Evolutionary conservation across 2,113 vertebrate species (phyloP), one percentile per base, ranked within the genome.

Genomic region (Tragelaphus strepsiceros): DNA sequence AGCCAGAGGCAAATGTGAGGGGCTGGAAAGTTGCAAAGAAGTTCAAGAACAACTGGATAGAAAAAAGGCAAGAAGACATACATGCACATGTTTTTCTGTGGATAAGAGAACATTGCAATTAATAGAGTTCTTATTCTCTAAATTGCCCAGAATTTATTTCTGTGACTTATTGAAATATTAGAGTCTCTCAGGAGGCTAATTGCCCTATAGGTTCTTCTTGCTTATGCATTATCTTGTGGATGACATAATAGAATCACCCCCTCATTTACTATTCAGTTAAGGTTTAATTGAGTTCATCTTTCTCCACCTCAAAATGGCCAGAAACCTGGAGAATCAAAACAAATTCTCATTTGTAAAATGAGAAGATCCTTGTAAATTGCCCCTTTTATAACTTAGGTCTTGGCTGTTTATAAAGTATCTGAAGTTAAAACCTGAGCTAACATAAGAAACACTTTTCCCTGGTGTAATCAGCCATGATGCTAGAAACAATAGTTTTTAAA

Each of bases 11-110:
- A 97, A 98, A 97, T 93, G 94, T 93, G 64, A 97, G 80, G 96
- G 98, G 54, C 97, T 97, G 84, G 93, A 97, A 97, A 98, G 97
- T 98, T 97, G 81, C 95, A 96, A 97, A 90, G 94, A 95, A 98
- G 97, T 96, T 98, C 92, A 96, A 97, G 94, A 92, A 97, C 93
- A 80, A 88, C 84, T 97, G 96, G 96, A 78, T 90, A 59, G 90
- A 71, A 97, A 97, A 74, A 94, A 98, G 59, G 67, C 62, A 92
- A 64, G 28, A 92, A 92, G 91, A 97, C 35, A 92, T 22, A 32
- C 24, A 30, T 2, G 24, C 51, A 74, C 22, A 83, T 1, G 74
- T 96, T 96, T 97, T 89, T 56, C 6, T 83, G 58, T 17, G 82
- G 90, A 80, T 61, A 87, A 84, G 62, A 39, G 30, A 82, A 59